Base-by-base conservation (phyloP, 2,888 invertebrate species). In the Dastarcus helophoroides region DNA sequence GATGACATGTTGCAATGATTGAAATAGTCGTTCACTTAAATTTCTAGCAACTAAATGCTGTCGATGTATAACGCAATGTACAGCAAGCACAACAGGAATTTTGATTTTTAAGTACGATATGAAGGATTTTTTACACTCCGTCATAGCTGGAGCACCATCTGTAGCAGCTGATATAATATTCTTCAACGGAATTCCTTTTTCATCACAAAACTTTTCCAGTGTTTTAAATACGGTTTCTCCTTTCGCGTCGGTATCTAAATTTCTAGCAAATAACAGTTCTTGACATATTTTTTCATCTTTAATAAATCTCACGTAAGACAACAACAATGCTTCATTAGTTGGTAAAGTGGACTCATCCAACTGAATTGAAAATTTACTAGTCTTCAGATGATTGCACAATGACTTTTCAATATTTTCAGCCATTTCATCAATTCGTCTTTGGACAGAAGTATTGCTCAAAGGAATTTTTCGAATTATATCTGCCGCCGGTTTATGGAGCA, bases 271-370 rank as follows among this genome's bases (percentile, higher is more conserved):
- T 26, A 39, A 22, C 24, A 40, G 30, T 17, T 40, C 38, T 40
- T 40, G 17, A 29, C 19, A 31, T 4, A 34, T 40, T 40, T 39
- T 14, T 23, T 40, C 35, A 22, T 34, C 31, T 22, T 23, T 49
- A 15, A 44, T 33, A 29, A 43, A 45, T 8, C 41, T 24, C 10
- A 46, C 41, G 26, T 46, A 46, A 26, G 44, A 22, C 14, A 43
- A 33, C 9, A 44, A 30, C 25, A 43, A 37, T 30, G 34, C 32
- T 40, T 39, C 33, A 43, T 40, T 39, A 21, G 11, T 30, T 26
- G 40, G 36, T 39, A 43, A 41, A 40, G 42, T 43, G 26, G 44
- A 44, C 26, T 46, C 41, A 29, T 41, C 41, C 11, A 45, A 31
- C 16, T 46, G 43, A 32, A 43, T 41, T 30, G 38, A 46, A 16